Evolutionary conservation across 2,113 vertebrate genomes (phyloP), one percentile per base, ranked within the genome.

Genomic region (Nipponia nippon): DNA sequence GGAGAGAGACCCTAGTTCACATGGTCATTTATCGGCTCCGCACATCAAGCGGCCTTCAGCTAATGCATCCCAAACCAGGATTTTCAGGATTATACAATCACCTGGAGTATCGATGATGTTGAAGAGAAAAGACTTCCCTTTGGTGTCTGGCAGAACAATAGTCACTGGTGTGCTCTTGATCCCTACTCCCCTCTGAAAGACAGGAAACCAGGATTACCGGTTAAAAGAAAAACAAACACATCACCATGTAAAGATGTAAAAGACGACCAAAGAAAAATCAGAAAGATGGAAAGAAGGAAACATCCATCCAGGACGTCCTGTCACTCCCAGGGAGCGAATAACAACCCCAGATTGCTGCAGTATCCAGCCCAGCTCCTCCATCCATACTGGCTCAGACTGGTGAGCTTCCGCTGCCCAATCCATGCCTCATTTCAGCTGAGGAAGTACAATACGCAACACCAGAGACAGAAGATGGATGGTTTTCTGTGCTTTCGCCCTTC

Each of bases 91-190:
- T 65, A 46, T 19, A 56, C 21, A 70, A 26, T 96, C 80, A 99
- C 99, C 99, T 98, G 99, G 99, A 11, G 99, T 99, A 96, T 99
- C 99, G 97, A 99, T 99, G 97, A 99, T 98, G 97, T 99, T 99
- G 97, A 99, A 99, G 49, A 99, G 99, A 95, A 99, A 99, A 29
- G 99, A 99, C 93, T 99, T 99, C 12, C 99, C 99, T 89, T 99
- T 99, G 82, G 99, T 99, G 96, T 99, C 99, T 0, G 99, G 99
- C 83, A 99, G 98, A 40, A 99, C 99, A 98, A 99, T 98, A 0
- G 99, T 99, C 96, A 99, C 99, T 4, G 99, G 99, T 6, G 99
- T 99, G 95, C 99, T 99, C 97, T 99, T 99, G 97, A 99, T 99
- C 80, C 99, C 99, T 27, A 99, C 99, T 16, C 99, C 99, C 94